These are phyloP conservation scores for Gymnocypris eckloni DNA, from an alignment of 2,797 vertebrate genomes.

Conservation along the genomic window DNA sequence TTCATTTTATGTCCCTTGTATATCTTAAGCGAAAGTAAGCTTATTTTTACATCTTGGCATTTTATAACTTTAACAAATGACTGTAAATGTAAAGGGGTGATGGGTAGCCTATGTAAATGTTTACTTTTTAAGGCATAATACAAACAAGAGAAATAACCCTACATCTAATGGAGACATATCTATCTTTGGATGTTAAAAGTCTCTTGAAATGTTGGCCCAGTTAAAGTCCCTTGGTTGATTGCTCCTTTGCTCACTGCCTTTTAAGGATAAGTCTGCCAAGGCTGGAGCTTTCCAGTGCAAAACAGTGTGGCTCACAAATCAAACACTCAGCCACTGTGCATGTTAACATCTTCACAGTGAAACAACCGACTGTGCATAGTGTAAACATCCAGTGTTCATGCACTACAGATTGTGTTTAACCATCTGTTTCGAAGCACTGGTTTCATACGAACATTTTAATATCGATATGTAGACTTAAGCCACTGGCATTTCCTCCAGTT, in stretches of 20 bases:
- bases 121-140: not conserved
- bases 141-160: not conserved
- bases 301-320: constrained; percentile 78
- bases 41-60: not conserved
- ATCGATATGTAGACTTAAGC: not conserved
- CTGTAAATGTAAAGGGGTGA: not conserved
- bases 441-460: not conserved
- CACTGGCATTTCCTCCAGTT: not conserved
- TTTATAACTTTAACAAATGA: not conserved
- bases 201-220: constrained; percentile 63
- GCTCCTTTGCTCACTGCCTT: constrained; percentile 80
- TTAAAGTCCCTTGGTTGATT: constrained; percentile 79
- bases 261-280: constrained; percentile 82
- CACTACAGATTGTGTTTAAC: constrained; percentile 42
- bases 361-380: constrained; percentile 59
- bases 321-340: constrained; percentile 70
- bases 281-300: constrained; percentile 68
- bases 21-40: not conserved
- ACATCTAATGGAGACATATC: not conserved
- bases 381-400: constrained; percentile 67
- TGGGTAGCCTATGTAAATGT: not conserved
- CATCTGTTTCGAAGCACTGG: constrained; percentile 12
- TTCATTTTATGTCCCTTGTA: not conserved
- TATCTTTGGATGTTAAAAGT: constrained; percentile 20
- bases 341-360: constrained; percentile 65